Evolutionary conservation across 2,888 invertebrate species (phyloP).

Genomic region (Acleris holmiana): DNA sequence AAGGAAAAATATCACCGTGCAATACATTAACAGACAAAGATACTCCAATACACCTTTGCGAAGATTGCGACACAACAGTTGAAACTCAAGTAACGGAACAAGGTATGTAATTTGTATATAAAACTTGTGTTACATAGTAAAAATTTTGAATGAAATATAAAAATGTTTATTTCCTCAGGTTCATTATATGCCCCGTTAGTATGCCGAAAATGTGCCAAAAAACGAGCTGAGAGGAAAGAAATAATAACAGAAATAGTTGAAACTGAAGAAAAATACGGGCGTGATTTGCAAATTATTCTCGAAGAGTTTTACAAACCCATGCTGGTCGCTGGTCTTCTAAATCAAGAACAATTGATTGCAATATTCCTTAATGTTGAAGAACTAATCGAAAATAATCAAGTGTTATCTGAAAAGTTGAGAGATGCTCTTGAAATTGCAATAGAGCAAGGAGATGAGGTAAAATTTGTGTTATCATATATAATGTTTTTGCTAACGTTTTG

Average conservation of each 20-base stretch:
- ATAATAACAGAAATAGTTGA: constrained; percentile 97
- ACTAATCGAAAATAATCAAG: constrained; percentile 93
- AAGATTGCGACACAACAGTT: constrained; percentile 93
- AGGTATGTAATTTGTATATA: constrained; percentile 58
- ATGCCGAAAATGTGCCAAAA: constrained; percentile 94
- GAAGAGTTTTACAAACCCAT: constrained; percentile 97
- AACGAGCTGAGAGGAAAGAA: constrained; percentile 95
- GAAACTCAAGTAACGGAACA: constrained; percentile 90
- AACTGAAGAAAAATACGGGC: constrained; percentile 97
- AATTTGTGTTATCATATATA: constrained; percentile 10
- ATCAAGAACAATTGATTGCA: constrained; percentile 94
- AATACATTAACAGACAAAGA: constrained; percentile 81
- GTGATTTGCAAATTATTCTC: constrained; percentile 95
- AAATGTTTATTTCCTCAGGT: constrained; percentile 68
- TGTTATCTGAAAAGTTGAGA: constrained; percentile 93
- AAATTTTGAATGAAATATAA: no score
- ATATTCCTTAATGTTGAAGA: constrained; percentile 98
- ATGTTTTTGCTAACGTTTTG: neutral
- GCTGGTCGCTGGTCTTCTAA: constrained; percentile 95
- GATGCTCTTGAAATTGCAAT: constrained; percentile 93
- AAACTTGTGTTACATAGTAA: no score
- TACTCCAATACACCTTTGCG: constrained; percentile 88
- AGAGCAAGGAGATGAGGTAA: constrained; percentile 90
- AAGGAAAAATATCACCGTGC: constrained; percentile 83
- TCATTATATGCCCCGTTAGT: constrained; percentile 90